Evolutionary conservation across 2,797 vertebrate genomes (phyloP), one percentile per base, ranked within the genome.

Genomic region (Falco naumanni): DNA sequence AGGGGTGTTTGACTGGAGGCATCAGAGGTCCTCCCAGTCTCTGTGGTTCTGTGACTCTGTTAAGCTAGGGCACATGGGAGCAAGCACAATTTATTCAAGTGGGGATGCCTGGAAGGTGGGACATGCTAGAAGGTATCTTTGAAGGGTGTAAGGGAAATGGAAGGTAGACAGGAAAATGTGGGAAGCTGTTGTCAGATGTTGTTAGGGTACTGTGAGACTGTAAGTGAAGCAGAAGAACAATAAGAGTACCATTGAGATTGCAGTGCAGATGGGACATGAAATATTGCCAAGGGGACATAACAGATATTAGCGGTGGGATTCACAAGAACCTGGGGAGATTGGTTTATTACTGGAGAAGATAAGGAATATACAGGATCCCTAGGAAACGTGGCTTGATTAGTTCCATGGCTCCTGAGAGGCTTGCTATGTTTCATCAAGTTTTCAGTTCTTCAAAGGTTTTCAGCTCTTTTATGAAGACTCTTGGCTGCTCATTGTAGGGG

Each of bases 21-120:
- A 56, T n/a, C 25, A 22, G 29, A 88, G 18, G 6, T 54, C 50
- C 47, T 90, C 75, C 69, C 34, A 50, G 0, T 5, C 6, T 64
- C 53, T 76, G 63, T 2, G 3, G 7, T 66, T 72, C 51, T 69
- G 8, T 53, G 51, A 21, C 25, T 68, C 47, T 21, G 19, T 45
- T 26, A 75, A 75, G 43, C 10, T 2, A 68, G 15, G 11, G 24
- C 2, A 33, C 16, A 7, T 15, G 45, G 41, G 33, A 82, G 3
- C 1, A 2, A 74, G 20, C 8, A 45, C 14, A 66, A 14, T 5
- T 48, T 54, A 6, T 10, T 20, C 37, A 50, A 37, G 11, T 6
- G 12, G 2, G 5, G 4, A 34, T 14, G 6, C 20, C 3, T 10
- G 81, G 29, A 90, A 39, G 0, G 0, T 34, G 37, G 43, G 59